phyloP scores from a whole-genome alignment of 2,888 invertebrate genomes.

The Hanleya hanleyi region DNA sequence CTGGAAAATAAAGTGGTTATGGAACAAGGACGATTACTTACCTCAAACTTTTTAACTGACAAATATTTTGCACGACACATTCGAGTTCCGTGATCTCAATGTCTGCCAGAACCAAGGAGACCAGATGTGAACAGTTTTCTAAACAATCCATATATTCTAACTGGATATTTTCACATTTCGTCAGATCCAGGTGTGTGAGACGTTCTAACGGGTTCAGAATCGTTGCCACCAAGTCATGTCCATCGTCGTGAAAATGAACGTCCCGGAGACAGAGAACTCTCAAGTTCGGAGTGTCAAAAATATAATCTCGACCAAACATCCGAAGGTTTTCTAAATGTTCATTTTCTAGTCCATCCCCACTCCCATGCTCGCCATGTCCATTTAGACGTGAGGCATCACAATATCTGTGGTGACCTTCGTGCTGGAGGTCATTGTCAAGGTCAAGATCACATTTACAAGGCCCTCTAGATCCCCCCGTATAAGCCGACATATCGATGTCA shows the following conservation, averaged over 20 bases:
- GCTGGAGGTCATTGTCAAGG: neutral
- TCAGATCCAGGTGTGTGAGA: conserved; percentile 83
- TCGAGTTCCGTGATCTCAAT: conserved; percentile 79
- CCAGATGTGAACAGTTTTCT: conserved; percentile 80
- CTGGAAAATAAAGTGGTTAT: conserved; percentile 33
- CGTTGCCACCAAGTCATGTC: conserved; percentile 59
- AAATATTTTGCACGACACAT: conserved; percentile 74
- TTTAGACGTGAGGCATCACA: neutral
- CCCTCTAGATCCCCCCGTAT: too few relatives aligned
- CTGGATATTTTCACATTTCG: conserved; percentile 76
- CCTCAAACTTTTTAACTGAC: conserved; percentile 76
- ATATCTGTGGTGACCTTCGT: neutral
- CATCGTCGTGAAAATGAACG: conserved; percentile 36
- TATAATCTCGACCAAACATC: conserved; percentile 12
- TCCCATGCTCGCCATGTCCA: conserved; percentile 16
- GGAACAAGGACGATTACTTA: conserved; percentile 53
- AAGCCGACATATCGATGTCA: too few relatives aligned
- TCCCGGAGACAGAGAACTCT: conserved; percentile 44
- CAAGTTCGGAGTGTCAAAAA: conserved; percentile 37
- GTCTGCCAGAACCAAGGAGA: conserved; percentile 86
- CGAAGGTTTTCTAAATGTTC: neutral
- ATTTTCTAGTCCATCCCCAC: neutral
- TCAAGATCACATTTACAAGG: conserved; percentile 21
- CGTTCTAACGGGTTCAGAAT: conserved; percentile 79
- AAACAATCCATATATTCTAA: conserved; percentile 79